phyloP scores from a whole-genome alignment of 1,140 invertebrate species.

The Batillaria attramentaria region DNA sequence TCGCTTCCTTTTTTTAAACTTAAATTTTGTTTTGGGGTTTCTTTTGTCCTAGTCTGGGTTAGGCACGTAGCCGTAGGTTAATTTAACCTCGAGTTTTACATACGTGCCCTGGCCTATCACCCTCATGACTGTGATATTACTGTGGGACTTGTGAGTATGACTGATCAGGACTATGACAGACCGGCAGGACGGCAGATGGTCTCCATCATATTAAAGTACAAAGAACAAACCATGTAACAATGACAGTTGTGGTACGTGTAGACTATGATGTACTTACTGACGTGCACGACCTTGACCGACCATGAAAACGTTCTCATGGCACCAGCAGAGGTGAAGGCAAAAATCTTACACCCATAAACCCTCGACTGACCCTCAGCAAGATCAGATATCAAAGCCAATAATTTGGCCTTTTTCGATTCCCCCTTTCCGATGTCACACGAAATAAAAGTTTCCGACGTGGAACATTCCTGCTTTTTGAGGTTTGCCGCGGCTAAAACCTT shows the following conservation, averaged over 20 bases:
- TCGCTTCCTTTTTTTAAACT: too few relatives aligned
- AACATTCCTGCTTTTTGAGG: slow-evolving; percentile 4
- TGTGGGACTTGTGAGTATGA: not conserved
- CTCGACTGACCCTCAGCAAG: not conserved
- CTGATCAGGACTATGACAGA: not conserved
- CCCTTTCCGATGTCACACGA: not conserved
- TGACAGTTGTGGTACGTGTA: not conserved
- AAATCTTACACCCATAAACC: not conserved
- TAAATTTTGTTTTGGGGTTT: too few relatives aligned
- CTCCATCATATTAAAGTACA: not conserved
- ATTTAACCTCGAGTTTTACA: too few relatives aligned
- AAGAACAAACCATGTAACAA: not conserved
- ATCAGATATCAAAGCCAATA: not conserved
- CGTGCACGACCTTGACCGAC: not conserved
- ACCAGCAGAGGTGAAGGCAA: not conserved
- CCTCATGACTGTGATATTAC: not conserved
- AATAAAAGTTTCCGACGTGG: not conserved
- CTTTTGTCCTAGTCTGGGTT: too few relatives aligned
- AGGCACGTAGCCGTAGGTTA: too few relatives aligned
- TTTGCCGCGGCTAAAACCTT: not conserved
- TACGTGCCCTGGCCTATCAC: too few relatives aligned
- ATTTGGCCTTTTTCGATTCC: not conserved
- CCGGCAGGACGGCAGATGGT: not conserved
- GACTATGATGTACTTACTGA: not conserved
- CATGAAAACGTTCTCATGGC: not conserved